Base-by-base conservation (phyloP, 2,113 vertebrate species). In the Chelonoidis abingdonii region DNA sequence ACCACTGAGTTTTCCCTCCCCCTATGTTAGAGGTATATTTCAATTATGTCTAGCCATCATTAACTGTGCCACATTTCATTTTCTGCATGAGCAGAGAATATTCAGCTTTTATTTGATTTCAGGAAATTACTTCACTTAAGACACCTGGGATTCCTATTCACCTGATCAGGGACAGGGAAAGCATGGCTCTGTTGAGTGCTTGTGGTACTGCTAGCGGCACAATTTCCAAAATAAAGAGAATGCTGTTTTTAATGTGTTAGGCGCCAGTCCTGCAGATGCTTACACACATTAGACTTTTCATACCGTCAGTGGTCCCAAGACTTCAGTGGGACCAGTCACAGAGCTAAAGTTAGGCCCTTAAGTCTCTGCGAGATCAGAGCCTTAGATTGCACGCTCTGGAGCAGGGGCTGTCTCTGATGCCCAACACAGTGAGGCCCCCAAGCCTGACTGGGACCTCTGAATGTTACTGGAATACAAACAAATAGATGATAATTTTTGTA, bases 101-200 rank as follows among this genome's bases (percentile, higher is more conserved):
- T 83, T 47, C 44, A 86, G 21, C 5, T 1, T 86, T 85, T 96
- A 80, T 86, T 90, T 93, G 86, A 57, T 85, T 89, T 72, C 92
- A 80, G 89, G 72, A 93, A 96, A 95, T 93, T 89, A 62, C 83
- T 53, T 90, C 87, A 21, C 83, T 95, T 93, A 89, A 84, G 78
- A 76, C 92, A 95, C 76, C 89, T 95, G 89, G 87, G 93, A 86
- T 85, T 62, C 72, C 93, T 78, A 88, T 27, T 84, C 87, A 84
- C 0, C 0, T 89, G 90, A 93, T 47, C 76, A 82, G n/a, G 19
- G 49, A 93, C 94, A 97, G 94, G 88, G 91, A 90, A 59, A 89
- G 89, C 90, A 78, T 82, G 56, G 24, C 49, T 95, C 80, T 72
- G 56, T 1, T 92, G 80, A 86, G 56, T 82, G 80, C 27, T 27